Conservation (phyloP, 2,113 vertebrate species). For the Dermatemys mawii region DNA sequence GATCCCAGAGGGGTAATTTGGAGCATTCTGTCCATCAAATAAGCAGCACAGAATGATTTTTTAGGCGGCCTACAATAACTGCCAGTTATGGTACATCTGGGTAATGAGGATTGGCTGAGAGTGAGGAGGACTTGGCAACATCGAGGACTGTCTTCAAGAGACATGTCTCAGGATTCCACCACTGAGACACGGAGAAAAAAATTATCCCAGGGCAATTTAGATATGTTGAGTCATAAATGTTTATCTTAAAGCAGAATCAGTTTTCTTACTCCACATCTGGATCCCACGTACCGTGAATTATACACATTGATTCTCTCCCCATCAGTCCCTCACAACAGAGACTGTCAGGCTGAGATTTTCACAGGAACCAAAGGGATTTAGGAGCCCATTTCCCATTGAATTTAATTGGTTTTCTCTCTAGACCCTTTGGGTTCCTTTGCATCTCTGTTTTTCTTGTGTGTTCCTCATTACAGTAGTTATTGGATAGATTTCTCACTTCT, state of each 20-base stretch:
- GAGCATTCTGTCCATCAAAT: background rate
- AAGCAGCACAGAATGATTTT: background rate
- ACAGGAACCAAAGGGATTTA: background rate
- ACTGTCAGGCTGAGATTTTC: background rate
- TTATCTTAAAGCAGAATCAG: background rate
- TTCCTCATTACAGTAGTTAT: background rate
- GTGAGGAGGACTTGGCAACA: background rate
- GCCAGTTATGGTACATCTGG: background rate
- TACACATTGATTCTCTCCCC: background rate
- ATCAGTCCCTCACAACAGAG: background rate
- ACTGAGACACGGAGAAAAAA: background rate
- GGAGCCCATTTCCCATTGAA: background rate
- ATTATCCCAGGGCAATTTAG: background rate
- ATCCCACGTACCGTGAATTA: too few relatives aligned
- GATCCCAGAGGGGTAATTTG: background rate
- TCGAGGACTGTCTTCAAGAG: background rate
- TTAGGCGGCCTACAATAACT: background rate
- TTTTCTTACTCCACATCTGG: background rate
- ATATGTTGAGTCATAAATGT: background rate
- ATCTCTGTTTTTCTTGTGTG: background rate
- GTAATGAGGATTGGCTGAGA: background rate
- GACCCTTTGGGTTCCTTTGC: too few relatives aligned
- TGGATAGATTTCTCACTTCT: background rate
- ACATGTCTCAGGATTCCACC: background rate
- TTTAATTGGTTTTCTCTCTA: accelerated